Percentiles rank a stretch among this genome's conserved stretches.
Evolutionary conservation across 2,113 vertebrate species (phyloP).

Genomic region (Antennarius striatus): DNA sequence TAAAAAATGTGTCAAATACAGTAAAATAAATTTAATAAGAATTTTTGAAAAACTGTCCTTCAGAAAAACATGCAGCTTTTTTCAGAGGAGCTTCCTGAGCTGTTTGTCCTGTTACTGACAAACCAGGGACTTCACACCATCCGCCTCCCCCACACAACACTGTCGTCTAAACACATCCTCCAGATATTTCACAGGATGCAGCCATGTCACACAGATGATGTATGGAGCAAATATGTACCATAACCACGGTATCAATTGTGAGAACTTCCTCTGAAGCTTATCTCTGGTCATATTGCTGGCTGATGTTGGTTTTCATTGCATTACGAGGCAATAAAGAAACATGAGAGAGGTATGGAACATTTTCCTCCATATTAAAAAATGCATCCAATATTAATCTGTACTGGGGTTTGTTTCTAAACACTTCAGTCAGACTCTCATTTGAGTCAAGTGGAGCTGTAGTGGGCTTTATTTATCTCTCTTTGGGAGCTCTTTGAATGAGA

Average conservation of each 20-base stretch:
- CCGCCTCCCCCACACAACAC: slow-evolving; percentile 36
- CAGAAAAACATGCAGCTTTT: slow-evolving; percentile 20
- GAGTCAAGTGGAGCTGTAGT: slow-evolving; percentile 4
- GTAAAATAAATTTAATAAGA: slow-evolving; percentile 4
- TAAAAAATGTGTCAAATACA: not conserved
- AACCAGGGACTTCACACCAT: slow-evolving; percentile 47
- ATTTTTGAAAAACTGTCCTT: not conserved
- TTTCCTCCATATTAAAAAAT: slow-evolving; percentile 1
- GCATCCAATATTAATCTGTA: not conserved
- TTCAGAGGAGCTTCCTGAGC: slow-evolving; percentile 44
- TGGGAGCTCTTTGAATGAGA: slow-evolving; percentile 13
- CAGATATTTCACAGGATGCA: slow-evolving; percentile 35
- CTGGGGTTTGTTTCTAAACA: slow-evolving; percentile 8
- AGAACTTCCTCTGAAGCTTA: slow-evolving; percentile 26
- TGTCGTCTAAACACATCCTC: slow-evolving; percentile 44
- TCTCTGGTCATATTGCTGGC: slow-evolving; percentile 20
- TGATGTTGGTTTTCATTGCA: slow-evolving; percentile 25
- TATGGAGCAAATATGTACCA: slow-evolving; percentile 46
- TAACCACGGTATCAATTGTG: slow-evolving; percentile 5
- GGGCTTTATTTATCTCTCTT: not conserved
- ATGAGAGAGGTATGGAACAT: slow-evolving; percentile 8
- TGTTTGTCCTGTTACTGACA: slow-evolving; percentile 58
- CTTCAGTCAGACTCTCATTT: slow-evolving; percentile 13
- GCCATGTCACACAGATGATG: slow-evolving; percentile 36
- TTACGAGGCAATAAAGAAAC: slow-evolving; percentile 49